These are phyloP conservation scores for Daphoenositta chrysoptera DNA, from an alignment of 2,113 vertebrate species.

Conservation along the genomic window DNA sequence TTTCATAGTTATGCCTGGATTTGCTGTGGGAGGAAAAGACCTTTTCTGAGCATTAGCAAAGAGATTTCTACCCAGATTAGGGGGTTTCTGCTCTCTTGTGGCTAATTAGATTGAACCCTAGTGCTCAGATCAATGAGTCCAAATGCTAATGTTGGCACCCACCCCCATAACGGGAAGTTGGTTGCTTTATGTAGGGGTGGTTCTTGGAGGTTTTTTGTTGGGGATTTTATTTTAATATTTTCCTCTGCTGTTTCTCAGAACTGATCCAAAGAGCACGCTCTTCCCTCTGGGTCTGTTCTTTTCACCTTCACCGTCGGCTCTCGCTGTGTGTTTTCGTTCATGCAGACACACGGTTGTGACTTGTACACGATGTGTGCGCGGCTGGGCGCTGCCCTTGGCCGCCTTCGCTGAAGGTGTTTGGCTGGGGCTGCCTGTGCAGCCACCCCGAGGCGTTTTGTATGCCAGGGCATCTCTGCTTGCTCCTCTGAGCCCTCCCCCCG, in stretches of 20 bases:
- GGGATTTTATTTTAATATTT: neutral
- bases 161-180: fast-evolving
- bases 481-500: neutral
- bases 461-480: neutral
- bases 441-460: neutral
- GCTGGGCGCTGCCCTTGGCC: neutral
- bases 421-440: neutral
- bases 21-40: neutral
- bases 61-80: neutral
- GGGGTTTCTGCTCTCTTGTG: neutral
- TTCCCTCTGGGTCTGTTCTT: neutral
- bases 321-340: neutral
- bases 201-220: neutral
- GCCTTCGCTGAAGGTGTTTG: neutral
- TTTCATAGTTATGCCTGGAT: neutral
- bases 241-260: neutral
- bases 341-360: neutral
- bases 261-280: fast-evolving
- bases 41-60: neutral
- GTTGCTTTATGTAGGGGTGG: neutral
- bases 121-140: neutral
- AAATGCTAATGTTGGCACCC: neutral
- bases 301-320: neutral
- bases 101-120: neutral
- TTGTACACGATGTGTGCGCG: fast-evolving